phyloP scores from a whole-genome alignment of 1,140 invertebrate species.

The Cheumatopsyche charites region DNA sequence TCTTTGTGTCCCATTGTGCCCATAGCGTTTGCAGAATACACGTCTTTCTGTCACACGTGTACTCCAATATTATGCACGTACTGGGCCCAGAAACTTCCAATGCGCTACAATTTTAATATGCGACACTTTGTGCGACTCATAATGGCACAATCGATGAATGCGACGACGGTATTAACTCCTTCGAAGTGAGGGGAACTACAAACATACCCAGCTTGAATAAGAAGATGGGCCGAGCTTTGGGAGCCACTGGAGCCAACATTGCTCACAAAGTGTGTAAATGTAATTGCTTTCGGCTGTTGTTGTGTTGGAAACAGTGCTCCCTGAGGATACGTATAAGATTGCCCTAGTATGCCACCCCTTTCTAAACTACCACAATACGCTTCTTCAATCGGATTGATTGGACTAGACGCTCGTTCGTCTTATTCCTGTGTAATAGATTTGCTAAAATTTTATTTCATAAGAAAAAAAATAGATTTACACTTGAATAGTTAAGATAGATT shows the following conservation, averaged over 20 bases:
- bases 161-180: no score
- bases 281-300: constrained; percentile 42
- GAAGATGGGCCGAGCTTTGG: background rate
- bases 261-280: constrained; percentile 41
- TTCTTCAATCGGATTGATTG: constrained; percentile 13
- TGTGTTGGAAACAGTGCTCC: constrained; percentile 26
- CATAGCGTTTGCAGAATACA: no score
- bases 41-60: no score
- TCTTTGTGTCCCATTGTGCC: no score
- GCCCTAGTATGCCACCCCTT: background rate
- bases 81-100: no score
- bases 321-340: constrained; percentile 24
- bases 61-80: no score
- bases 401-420: background rate
- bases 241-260: background rate
- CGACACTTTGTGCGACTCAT: no score
- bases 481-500: no score
- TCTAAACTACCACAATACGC: constrained; percentile 15
- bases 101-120: no score
- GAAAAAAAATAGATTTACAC: no score
- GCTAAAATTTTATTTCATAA: background rate
- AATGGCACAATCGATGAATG: no score
- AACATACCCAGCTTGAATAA: background rate
- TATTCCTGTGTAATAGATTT: background rate
- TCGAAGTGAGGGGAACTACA: no score